These are phyloP conservation scores for Mastomys coucha DNA, from an alignment of 2,113 vertebrate genomes.

Conservation along the genomic window DNA sequence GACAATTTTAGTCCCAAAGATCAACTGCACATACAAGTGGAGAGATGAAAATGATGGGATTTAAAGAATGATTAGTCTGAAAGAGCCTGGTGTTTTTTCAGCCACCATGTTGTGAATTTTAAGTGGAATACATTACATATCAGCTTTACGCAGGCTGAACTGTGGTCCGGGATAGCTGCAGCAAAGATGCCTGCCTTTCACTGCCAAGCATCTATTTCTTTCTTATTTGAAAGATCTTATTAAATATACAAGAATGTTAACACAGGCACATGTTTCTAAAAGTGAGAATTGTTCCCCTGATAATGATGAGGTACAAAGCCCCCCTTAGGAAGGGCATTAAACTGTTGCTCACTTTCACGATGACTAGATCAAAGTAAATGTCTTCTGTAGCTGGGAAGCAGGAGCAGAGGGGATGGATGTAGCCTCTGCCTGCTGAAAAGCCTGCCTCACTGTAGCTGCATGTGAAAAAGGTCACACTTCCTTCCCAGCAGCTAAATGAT, in stretches of 20 bases:
- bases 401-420: neutral
- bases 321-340: neutral
- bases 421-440: conserved; percentile 19
- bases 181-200: neutral
- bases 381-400: rapidly evolving
- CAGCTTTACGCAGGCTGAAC: neutral
- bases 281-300: neutral
- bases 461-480: conserved; percentile 13
- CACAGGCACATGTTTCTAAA: neutral
- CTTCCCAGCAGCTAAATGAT: conserved; percentile 47
- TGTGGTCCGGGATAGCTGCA: neutral
- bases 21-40: neutral
- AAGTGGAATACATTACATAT: neutral
- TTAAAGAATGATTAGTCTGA: conserved; percentile 35
- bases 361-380: neutral
- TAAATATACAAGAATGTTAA: conserved; percentile 48
- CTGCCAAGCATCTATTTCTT: neutral
- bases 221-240: conserved; percentile 45
- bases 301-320: conserved; percentile 25
- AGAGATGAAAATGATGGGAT: conserved; percentile 18
- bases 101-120: neutral
- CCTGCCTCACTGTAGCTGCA: rapidly evolving
- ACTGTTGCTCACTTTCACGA: neutral
- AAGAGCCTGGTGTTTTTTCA: conserved; percentile 24
- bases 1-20: neutral